Evolutionary conservation across 2,113 vertebrate species (phyloP), one percentile per base, ranked within the genome.

Genomic region (Larimichthys crocea): DNA sequence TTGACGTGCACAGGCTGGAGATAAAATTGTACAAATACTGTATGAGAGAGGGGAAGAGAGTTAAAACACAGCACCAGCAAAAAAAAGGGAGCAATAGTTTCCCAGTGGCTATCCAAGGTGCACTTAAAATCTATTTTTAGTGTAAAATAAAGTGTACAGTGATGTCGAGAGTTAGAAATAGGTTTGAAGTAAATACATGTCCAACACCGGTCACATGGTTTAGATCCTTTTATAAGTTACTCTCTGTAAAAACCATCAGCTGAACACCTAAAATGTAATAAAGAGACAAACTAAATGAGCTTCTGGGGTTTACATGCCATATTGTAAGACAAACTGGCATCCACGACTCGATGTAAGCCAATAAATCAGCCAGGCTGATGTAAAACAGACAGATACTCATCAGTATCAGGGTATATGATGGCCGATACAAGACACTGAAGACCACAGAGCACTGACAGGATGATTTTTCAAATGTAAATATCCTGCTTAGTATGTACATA

Each of bases 11-110:
- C 35, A 29, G 63, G 46, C 55, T 80, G 22, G 53, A 48, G 48
- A 74, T 68, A 19, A 60, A 89, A 78, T 48, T 71, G 19, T 17
- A 66, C 56, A 78, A 40, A 56, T n/a, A n/a, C n/a, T n/a, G n/a
- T 82, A 80, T 48, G 12, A 79, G 61, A 68, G 72, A 48, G 20
- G 35, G 48, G 57, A 78, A 76, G 48, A 81, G 15, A 48, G 49
- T 73, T 69, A 74, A 46, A 57, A 68, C 35, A 59, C 57, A 64
- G 63, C 46, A 40, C 16, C 10, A 46, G 42, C n/a, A 63, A 20
- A 74, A 74, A 64, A 22, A 57, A n/a, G 20, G 20, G 46, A 74
- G 48, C 2, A 2, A 10, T 19, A 57, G 35, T 61, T 75, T 62
- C 35, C 19, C 20, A 64, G 3, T 31, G 16, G 56, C 15, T 57